phyloP scores from a whole-genome alignment of 2,888 invertebrate genomes.

The Aporophyla nigra region DNA sequence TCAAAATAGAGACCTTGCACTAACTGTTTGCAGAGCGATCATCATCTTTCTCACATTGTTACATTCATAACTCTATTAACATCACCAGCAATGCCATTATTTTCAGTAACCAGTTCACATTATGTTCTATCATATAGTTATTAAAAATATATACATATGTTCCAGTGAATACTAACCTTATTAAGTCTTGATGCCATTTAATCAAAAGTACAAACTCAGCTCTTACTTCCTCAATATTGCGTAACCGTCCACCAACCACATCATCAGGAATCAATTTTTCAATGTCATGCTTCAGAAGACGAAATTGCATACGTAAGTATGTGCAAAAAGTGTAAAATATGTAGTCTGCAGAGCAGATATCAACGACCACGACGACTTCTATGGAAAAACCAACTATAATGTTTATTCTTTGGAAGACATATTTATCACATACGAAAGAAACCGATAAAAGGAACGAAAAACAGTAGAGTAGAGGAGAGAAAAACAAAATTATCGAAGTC shows the following conservation, averaged over 20 bases:
- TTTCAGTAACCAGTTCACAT: background rate
- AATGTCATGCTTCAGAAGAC: constrained; percentile 72
- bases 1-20: background rate
- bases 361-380: constrained; percentile 71
- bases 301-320: constrained; percentile 78
- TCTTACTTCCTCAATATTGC: constrained; percentile 62
- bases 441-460: too few relatives aligned
- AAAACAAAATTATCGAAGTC: background rate
- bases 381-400: constrained; percentile 37
- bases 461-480: background rate
- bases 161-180: constrained; percentile 67
- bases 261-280: constrained; percentile 66
- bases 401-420: background rate
- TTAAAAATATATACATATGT: background rate
- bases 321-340: constrained; percentile 78
- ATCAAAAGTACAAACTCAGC: constrained; percentile 70
- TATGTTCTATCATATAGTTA: too few relatives aligned
- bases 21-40: background rate
- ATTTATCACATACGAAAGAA: background rate
- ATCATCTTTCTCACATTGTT: background rate
- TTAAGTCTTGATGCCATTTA: constrained; percentile 78
- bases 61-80: background rate
- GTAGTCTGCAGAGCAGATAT: constrained; percentile 71
- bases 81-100: background rate
- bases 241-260: constrained; percentile 13